These are phyloP conservation scores for Orthosia cruda DNA, from an alignment of 2,888 invertebrate genomes.

Conservation along the genomic window DNA sequence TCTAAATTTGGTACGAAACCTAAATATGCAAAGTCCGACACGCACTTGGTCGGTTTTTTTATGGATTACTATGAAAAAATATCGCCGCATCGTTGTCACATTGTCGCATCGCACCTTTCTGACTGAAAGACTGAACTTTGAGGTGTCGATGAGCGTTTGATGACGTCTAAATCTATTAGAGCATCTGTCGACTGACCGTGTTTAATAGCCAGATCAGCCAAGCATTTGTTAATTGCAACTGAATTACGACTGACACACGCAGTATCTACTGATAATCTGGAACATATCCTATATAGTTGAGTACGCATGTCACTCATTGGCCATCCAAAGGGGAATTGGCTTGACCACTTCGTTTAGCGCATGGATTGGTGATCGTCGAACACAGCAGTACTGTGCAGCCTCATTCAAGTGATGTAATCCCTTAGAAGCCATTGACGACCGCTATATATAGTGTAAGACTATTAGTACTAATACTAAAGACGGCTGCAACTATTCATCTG, in stretches of 20 bases:
- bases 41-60: too few relatives aligned
- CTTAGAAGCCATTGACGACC: constrained; percentile 18
- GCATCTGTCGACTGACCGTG: background rate
- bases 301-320: constrained; percentile 4
- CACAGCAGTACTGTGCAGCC: background rate
- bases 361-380: constrained; percentile 8
- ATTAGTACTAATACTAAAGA: background rate
- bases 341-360: constrained; percentile 20
- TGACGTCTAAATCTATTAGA: constrained; percentile 7
- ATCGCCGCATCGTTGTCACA: too few relatives aligned
- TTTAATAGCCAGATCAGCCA: background rate
- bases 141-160: background rate
- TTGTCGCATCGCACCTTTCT: too few relatives aligned
- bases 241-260: background rate
- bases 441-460: background rate
- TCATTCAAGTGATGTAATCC: constrained; percentile 19
- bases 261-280: constrained; percentile 5
- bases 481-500: background rate
- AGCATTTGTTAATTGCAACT: constrained; percentile 4
- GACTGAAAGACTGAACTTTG: too few relatives aligned
- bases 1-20: too few relatives aligned
- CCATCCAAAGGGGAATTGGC: constrained; percentile 18
- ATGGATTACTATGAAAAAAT: too few relatives aligned
- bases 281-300: background rate
- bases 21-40: too few relatives aligned